Base-by-base conservation (phyloP, 2,797 vertebrate genomes). In the Erithacus rubecula region DNA sequence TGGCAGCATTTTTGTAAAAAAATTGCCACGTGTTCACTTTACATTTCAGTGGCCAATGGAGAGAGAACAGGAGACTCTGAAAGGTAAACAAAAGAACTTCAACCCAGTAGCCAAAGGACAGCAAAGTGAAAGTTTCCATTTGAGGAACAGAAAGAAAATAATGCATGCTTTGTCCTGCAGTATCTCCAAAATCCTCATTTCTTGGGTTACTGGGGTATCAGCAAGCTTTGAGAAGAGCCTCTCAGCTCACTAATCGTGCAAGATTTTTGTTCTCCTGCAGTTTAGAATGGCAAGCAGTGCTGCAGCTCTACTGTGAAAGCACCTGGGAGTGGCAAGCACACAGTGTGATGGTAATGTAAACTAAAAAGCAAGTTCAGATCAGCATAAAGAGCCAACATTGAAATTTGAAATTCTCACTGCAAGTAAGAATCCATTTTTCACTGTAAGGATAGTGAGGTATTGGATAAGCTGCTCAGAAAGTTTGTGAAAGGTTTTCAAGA, bases 21-120 rank as follows among this genome's bases (percentile, higher is more conserved):
- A 91, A 5, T 27, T 93, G 86, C 92, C 94, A 93, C 72, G 20
- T 92, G 79, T 96, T 92, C 82, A 52, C 84, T 93, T 79, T 69
- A 23, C n/a, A 52, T 78, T 86, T 65, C 65, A 78, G 59, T 85
- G 85, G 64, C 89, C 82, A 83, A 16, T 78, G 86, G 75, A 87
- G 55, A 83, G 60, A 63, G 86, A 95, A 18, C 52, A 43, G 47
- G 87, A 89, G 82, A 67, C 39, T 30, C 72, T 52, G 65, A 71
- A 92, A 94, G 76, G 84, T 95, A 94, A 94, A 95, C 87, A 89
- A 90, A 74, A 85, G 78, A 83, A 62, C 65, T 75, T 68, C 36
- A 62, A 12, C 46, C 26, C 29, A 11, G 39, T 27, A 90, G 81
- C 68, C 37, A 80, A 74, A 84, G 64, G 44, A 93, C 27, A 30